These are phyloP conservation scores for Lissonota sp. DNA, from an alignment of 2,888 invertebrate genomes.

Conservation along the genomic window DNA sequence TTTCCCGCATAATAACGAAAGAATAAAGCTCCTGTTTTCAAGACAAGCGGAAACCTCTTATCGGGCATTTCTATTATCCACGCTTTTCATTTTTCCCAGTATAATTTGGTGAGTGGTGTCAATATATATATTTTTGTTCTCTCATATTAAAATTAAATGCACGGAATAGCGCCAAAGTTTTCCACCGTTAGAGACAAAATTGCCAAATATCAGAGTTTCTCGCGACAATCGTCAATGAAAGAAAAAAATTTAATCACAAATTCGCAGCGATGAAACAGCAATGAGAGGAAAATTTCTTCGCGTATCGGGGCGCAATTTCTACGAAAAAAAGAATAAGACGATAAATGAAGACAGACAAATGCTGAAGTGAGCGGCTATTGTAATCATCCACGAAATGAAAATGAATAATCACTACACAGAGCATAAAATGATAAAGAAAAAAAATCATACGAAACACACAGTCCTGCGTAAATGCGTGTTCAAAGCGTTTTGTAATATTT, in stretches of 20 bases:
- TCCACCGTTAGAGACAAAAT: conserved; percentile 65
- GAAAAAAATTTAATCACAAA: conserved; percentile 51
- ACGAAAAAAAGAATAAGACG: conserved; percentile 52
- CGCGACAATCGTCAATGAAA: conserved; percentile 54
- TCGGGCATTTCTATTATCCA: neutral
- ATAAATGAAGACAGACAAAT: conserved; percentile 46
- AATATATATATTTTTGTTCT: conserved; percentile 47
- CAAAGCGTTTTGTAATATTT: conserved; percentile 77
- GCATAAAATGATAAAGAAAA: conserved; percentile 62
- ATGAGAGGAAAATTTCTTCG: conserved; percentile 45
- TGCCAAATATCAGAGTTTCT: conserved; percentile 79
- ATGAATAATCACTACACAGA: conserved; percentile 68
- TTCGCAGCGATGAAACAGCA: conserved; percentile 51
- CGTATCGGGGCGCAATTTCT: conserved; percentile 30
- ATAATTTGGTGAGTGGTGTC: conserved; percentile 60
- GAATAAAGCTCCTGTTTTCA: neutral
- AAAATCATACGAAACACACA: conserved; percentile 67
- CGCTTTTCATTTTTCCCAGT: neutral
- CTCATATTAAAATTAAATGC: no score
- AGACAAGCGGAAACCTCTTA: neutral
- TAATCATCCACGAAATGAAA: conserved; percentile 67
- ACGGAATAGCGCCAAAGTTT: conserved; percentile 78
- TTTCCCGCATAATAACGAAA: conserved; percentile 8
- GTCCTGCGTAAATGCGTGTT: conserved; percentile 74
- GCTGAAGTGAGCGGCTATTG: conserved; percentile 55